These are phyloP conservation scores for Spodoptera picta DNA, from an alignment of 2,888 invertebrate species.

Conservation along the genomic window DNA sequence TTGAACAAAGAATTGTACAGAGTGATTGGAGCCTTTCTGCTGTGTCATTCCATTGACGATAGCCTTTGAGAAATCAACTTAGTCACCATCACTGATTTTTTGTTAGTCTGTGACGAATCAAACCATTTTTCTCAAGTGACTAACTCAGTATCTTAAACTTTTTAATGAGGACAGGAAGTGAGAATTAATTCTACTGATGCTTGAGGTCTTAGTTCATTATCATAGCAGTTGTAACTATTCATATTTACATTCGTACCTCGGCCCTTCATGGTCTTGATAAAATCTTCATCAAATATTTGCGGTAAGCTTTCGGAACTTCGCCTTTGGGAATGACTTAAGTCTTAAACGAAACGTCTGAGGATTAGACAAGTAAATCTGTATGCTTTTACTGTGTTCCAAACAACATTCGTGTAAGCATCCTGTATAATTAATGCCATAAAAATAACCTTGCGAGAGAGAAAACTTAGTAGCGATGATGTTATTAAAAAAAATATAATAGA, in stretches of 20 bases:
- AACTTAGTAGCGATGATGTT: too few relatives aligned
- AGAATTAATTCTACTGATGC: slow-evolving; percentile 19
- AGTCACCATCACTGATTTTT: slow-evolving; percentile 39
- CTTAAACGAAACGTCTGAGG: slow-evolving; percentile 7
- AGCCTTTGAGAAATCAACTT: slow-evolving; percentile 47
- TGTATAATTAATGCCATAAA: slow-evolving; percentile 11
- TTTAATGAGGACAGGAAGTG: slow-evolving; percentile 39
- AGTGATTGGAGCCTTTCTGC: slow-evolving; percentile 49
- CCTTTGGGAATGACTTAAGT: slow-evolving; percentile 25
- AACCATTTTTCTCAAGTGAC: slow-evolving; percentile 43
- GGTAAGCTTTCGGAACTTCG: slow-evolving; percentile 24
- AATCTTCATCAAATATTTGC: slow-evolving; percentile 49
- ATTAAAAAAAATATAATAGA: neutral
- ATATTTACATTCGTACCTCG: slow-evolving; percentile 35
- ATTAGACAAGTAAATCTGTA: slow-evolving; percentile 28
- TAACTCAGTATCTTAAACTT: slow-evolving; percentile 28
- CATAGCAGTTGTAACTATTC: slow-evolving; percentile 22
- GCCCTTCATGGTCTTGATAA: slow-evolving; percentile 27
- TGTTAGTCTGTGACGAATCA: slow-evolving; percentile 44
- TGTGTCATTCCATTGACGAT: slow-evolving; percentile 43
- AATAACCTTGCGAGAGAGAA: slow-evolving; percentile 5
- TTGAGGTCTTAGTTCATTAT: slow-evolving; percentile 26
- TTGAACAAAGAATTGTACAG: slow-evolving; percentile 52
- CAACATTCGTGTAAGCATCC: slow-evolving; percentile 7
- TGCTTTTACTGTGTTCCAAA: slow-evolving; percentile 32